Percentiles rank a stretch among this genome's conserved stretches.
phyloP scores from a whole-genome alignment of 2,888 invertebrate species.

The Oscheius sp. region DNA sequence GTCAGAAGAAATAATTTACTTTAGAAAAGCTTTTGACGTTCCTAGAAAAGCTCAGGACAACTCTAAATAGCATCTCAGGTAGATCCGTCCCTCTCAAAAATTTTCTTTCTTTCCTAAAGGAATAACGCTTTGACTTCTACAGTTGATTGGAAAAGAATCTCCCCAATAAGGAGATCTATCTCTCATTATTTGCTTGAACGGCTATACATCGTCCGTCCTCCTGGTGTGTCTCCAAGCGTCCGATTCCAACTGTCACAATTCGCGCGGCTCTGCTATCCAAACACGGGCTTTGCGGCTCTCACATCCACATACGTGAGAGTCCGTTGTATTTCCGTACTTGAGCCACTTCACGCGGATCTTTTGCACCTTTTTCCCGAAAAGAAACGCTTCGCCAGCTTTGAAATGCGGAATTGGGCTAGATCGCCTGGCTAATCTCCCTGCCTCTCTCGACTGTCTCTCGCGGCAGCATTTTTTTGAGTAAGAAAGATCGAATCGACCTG shows the following conservation, averaged over 20 bases:
- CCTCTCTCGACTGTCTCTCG: not conserved
- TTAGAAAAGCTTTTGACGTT: no score
- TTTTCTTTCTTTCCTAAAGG: no score
- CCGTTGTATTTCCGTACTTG: not conserved
- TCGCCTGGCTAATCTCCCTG: no score
- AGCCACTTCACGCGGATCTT: not conserved
- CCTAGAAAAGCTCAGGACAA: no score
- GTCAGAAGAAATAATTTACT: no score
- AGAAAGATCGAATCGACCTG: not conserved
- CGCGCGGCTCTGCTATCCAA: constrained; percentile 29
- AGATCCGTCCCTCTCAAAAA: no score
- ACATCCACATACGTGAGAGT: constrained; percentile 6
- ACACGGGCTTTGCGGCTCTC: constrained; percentile 14
- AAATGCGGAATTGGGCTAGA: not conserved
- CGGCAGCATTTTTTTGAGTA: not conserved
- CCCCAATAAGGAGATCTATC: no score
- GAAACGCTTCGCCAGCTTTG: not conserved
- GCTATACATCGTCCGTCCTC: constrained; percentile 10
- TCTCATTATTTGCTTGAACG: constrained; percentile 7
- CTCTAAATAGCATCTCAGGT: no score
- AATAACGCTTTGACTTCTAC: no score
- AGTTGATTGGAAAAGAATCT: no score
- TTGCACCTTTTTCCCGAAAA: not conserved
- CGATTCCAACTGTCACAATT: constrained; percentile 28
- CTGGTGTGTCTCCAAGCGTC: constrained; percentile 22